phyloP scores from a whole-genome alignment of 1,140 invertebrate species.

The Caenorhabditis elegans region DNA sequence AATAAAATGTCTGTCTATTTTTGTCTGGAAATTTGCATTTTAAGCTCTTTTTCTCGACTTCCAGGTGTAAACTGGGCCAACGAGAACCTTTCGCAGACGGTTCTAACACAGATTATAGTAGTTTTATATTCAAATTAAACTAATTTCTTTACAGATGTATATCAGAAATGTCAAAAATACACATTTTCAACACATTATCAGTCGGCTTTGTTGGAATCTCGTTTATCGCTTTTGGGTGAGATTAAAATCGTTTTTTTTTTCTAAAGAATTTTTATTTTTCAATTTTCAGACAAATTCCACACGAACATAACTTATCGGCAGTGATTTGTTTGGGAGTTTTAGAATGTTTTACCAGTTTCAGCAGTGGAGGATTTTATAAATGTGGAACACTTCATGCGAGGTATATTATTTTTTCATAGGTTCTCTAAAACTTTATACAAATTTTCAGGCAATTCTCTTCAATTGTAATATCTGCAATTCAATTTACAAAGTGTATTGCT shows the following conservation, averaged over 20 bases:
- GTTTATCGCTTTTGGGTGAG: not conserved
- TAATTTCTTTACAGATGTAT: not conserved
- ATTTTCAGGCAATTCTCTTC: conserved; percentile 33
- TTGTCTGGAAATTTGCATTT: too few relatives aligned
- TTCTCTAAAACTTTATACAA: not conserved
- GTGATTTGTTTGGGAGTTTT: not conserved
- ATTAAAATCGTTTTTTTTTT: not conserved
- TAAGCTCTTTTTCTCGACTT: not conserved
- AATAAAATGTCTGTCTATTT: too few relatives aligned
- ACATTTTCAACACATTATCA: conserved; percentile 25
- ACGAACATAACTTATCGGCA: not conserved
- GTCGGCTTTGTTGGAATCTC: conserved; percentile 26
- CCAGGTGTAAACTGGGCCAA: too few relatives aligned
- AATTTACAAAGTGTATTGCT: conserved; percentile 38
- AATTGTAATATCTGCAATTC: conserved; percentile 33
- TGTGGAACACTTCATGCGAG: conserved; percentile 38
- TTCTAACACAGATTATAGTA: too few relatives aligned
- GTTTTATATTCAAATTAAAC: too few relatives aligned
- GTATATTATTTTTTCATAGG: not conserved
- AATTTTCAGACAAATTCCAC: conserved; percentile 22
- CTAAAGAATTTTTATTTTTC: not conserved
- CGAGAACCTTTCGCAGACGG: too few relatives aligned
- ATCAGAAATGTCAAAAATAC: conserved; percentile 20
- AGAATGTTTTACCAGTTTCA: conserved; percentile 9
- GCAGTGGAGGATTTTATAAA: conserved; percentile 42